Conservation (phyloP, 2,888 invertebrate genomes). For the Julus scandinavius region DNA sequence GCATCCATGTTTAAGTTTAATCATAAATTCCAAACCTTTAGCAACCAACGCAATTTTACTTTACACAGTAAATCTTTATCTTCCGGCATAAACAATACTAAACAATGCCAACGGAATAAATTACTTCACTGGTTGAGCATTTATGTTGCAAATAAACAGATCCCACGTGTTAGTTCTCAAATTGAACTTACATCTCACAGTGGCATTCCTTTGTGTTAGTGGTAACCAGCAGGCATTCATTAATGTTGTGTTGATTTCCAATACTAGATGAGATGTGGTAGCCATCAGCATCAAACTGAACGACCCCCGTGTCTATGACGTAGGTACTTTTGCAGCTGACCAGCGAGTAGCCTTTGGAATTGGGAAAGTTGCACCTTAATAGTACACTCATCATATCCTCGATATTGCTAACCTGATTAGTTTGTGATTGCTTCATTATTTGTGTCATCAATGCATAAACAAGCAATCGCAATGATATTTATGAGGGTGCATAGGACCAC, state of each 20-base stretch:
- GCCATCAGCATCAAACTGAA: neutral
- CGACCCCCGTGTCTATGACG: neutral
- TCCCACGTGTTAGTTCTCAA: neutral
- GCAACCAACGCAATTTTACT: neutral
- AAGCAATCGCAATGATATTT: neutral
- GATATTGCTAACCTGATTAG: slow-evolving; percentile 5
- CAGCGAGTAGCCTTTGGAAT: neutral
- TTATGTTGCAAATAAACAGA: neutral
- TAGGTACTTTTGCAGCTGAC: neutral
- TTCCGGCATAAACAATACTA: neutral
- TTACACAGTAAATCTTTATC: neutral
- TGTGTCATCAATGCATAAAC: neutral
- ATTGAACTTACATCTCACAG: neutral
- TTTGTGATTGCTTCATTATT: neutral
- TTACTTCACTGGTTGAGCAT: neutral
- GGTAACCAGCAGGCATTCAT: neutral
- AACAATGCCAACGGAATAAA: neutral
- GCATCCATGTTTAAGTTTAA: neutral
- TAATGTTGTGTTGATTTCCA: neutral
- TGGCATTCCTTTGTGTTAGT: neutral
- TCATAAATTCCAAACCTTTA: neutral
- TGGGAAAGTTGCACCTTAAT: neutral
- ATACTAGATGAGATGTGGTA: neutral
- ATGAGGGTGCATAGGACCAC: neutral
- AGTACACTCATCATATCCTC: slow-evolving; percentile 3